Evolutionary conservation across 2,797 vertebrate species (phyloP).

Genomic region (Etheostoma nigrum): DNA sequence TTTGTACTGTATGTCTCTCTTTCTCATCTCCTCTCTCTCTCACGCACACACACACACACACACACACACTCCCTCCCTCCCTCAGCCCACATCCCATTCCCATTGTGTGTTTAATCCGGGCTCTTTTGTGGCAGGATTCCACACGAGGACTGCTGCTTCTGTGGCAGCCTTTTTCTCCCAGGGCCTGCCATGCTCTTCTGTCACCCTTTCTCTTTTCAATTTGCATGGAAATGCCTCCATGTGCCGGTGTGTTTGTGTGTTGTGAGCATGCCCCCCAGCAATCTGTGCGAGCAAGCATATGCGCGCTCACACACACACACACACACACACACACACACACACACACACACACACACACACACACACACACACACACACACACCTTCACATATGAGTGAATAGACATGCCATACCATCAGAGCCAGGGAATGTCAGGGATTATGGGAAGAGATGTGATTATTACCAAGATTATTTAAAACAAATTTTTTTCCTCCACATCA

Average conservation of each 20-base stretch:
- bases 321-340: conserved; percentile 44
- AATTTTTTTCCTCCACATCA: conserved; percentile 51
- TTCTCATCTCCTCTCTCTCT: conserved; percentile 19
- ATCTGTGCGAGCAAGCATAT: conserved; percentile 63
- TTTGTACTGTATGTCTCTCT: conserved; percentile 38
- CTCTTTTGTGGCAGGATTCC: conserved; percentile 87
- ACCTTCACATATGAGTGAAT: conserved; percentile 67
- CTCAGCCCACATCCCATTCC: conserved; percentile 75
- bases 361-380: conserved; percentile 48
- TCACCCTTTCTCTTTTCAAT: conserved; percentile 85
- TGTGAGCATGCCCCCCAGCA: conserved; percentile 79
- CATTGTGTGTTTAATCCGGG: conserved; percentile 87
- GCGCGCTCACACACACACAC: conserved; percentile 51
- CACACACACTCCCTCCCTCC: conserved; percentile 39
- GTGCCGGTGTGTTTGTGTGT: conserved; percentile 72
- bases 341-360: conserved; percentile 32
- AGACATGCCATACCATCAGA: conserved; percentile 80
- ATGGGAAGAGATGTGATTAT: conserved; percentile 86
- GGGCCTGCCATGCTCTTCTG: conserved; percentile 81
- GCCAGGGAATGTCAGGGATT: conserved; percentile 85
- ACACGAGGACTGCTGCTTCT: conserved; percentile 84
- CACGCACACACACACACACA: background rate
- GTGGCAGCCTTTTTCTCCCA: conserved; percentile 80
- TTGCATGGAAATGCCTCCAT: conserved; percentile 84
- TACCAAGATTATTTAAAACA: conserved; percentile 75